Evolutionary conservation across 37 sponge, comb jelly and placozoan genomes (phyloP).

Genomic region (Hexactinellida sp.): DNA sequence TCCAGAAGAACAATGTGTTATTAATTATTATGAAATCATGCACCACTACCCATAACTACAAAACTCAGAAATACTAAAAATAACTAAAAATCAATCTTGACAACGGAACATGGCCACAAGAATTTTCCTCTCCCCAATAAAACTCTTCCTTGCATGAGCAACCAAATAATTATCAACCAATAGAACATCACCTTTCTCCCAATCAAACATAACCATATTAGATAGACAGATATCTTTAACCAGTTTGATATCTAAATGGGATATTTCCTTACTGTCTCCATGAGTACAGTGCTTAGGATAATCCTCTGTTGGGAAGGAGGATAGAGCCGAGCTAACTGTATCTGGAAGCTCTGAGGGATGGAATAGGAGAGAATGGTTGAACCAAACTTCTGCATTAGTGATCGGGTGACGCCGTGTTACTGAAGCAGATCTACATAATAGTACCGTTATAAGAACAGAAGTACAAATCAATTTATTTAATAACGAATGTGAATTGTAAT

Average conservation of each 20-base stretch:
- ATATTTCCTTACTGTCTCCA: constrained; percentile 47
- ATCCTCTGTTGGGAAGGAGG: background rate
- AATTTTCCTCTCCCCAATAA: background rate
- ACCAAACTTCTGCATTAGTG: constrained; percentile 64
- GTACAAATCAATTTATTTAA: no score
- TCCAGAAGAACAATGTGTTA: no score
- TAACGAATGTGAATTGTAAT: no score
- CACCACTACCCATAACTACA: no score
- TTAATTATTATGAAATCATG: no score
- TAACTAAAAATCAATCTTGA: background rate
- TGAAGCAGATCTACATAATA: background rate
- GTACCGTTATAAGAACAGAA: no score
- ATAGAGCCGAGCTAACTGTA: constrained; percentile 21
- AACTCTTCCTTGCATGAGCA: constrained; percentile 41
- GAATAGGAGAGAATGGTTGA: constrained; percentile 44
- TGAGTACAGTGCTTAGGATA: constrained; percentile 12
- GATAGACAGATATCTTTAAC: constrained; percentile 35
- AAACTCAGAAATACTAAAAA: background rate
- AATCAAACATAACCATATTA: constrained; percentile 56
- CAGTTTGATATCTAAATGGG: constrained; percentile 23
- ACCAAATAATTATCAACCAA: constrained; percentile 55
- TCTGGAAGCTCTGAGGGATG: background rate
- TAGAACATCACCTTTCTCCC: constrained; percentile 50
- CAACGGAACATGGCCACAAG: background rate
- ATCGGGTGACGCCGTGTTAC: constrained; percentile 36